Conservation (phyloP, 2,797 vertebrate species). For the Sebastes taczanowskii region DNA sequence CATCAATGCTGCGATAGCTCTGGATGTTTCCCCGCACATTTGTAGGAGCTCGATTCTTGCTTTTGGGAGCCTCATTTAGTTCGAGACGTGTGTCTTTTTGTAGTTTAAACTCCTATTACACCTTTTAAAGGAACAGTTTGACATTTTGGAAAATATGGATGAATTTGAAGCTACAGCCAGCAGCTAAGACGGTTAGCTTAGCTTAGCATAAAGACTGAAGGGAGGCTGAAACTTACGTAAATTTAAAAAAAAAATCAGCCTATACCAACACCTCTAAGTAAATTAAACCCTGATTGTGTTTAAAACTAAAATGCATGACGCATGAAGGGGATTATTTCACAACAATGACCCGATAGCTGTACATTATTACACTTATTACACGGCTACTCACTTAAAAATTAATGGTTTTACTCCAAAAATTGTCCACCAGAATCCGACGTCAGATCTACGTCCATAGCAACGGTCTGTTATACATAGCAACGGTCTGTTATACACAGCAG, state of each 20-base stretch:
- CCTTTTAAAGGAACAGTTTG: background rate
- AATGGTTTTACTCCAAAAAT: too few relatives aligned
- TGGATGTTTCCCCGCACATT: background rate
- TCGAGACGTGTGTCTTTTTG: background rate
- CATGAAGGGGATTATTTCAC: too few relatives aligned
- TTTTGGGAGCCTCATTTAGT: background rate
- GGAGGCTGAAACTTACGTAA: too few relatives aligned
- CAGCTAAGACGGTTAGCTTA: background rate
- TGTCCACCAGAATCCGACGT: too few relatives aligned
- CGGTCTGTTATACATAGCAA: accelerated
- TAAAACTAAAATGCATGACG: too few relatives aligned
- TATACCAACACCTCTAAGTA: background rate
- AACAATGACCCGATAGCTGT: too few relatives aligned
- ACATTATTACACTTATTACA: too few relatives aligned
- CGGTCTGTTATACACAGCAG: too few relatives aligned
- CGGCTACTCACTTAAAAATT: too few relatives aligned
- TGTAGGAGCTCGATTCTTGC: conserved; percentile 7
- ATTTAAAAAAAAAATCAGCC: background rate
- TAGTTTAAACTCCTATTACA: background rate
- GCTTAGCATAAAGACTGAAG: background rate
- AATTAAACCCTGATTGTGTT: too few relatives aligned
- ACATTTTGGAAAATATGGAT: background rate
- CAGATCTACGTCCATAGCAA: too few relatives aligned
- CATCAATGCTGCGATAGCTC: conserved; percentile 8
- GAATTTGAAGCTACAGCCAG: background rate